Evolutionary conservation across 92 coral and sea anemone genomes (phyloP).

Genomic region (Porites cylindrica): DNA sequence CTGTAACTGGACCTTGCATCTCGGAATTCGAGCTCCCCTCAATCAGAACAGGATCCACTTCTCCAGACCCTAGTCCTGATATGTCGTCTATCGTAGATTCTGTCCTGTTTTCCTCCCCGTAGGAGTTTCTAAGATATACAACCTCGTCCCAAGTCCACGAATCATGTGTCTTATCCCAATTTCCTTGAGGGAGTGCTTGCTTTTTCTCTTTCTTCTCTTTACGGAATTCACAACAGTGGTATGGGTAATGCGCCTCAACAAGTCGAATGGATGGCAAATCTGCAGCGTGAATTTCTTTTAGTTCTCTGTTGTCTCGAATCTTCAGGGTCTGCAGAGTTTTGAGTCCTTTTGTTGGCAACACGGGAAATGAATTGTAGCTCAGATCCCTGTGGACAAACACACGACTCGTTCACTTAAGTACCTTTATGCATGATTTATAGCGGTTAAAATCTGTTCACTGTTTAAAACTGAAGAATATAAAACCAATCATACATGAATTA

Average conservation of each 20-base stretch:
- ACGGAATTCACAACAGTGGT: conserved; percentile 91
- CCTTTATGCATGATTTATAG: not conserved
- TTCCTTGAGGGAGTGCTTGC: conserved; percentile 1
- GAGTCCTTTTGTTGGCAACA: conserved; percentile 83
- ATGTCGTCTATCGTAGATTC: conserved; percentile 22
- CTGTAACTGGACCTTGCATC: not conserved
- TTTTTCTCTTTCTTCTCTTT: conserved; percentile 44
- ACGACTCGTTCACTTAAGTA: not conserved
- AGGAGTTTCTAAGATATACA: conserved; percentile 17
- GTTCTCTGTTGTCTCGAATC: conserved; percentile 72
- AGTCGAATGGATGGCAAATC: conserved; percentile 67
- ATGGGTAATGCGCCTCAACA: conserved; percentile 76
- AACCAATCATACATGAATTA: no score
- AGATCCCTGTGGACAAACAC: conserved; percentile 68
- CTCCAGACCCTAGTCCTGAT: conserved; percentile 72
- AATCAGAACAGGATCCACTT: conserved; percentile 50
- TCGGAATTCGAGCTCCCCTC: conserved; percentile 37
- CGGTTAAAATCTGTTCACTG: no score
- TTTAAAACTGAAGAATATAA: no score
- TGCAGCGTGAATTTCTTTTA: conserved; percentile 73
- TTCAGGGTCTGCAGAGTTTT: conserved; percentile 51
- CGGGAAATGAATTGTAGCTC: conserved; percentile 72
- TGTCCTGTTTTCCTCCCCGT: conserved; percentile 28
- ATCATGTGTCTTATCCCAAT: conserved; percentile 2
- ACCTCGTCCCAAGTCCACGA: conserved; percentile 53